phyloP scores from a whole-genome alignment of 2,888 invertebrate species.

The Pachydiplax longipennis region DNA sequence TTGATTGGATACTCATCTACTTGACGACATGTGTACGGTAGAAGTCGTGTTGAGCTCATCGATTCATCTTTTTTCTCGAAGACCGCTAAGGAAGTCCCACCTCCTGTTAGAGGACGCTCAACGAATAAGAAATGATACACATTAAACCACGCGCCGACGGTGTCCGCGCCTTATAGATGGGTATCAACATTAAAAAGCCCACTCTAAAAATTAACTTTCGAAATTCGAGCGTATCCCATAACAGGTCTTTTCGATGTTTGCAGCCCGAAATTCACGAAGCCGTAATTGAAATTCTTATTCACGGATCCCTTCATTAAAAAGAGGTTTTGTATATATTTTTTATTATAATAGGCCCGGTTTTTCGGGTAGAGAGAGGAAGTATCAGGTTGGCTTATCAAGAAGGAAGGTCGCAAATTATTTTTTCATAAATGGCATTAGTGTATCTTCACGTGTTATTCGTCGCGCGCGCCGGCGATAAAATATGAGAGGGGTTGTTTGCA shows the following conservation, averaged over 20 bases:
- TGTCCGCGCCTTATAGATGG: background rate
- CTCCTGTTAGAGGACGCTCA: background rate
- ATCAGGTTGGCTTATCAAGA: background rate
- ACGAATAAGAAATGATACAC: background rate
- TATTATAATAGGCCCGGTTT: background rate
- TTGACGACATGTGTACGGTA: too few species aligned
- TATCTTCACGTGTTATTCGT: background rate
- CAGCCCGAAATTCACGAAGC: background rate
- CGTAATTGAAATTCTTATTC: conserved; percentile 22
- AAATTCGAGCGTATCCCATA: too few species aligned
- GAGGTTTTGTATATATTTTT: background rate
- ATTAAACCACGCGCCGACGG: background rate
- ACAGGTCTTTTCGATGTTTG: too few species aligned
- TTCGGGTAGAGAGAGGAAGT: background rate
- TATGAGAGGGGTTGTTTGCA: background rate
- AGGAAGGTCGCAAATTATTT: background rate
- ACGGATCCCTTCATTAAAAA: background rate
- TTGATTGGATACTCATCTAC: too few species aligned
- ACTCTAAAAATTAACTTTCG: too few species aligned
- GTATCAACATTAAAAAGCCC: too few species aligned
- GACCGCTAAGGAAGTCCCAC: background rate
- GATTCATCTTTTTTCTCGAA: too few species aligned
- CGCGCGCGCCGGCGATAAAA: background rate
- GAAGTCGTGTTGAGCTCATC: too few species aligned
- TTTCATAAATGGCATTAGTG: background rate